Conservation (phyloP, 2,113 vertebrate species). For the Ophiodon elongatus region DNA sequence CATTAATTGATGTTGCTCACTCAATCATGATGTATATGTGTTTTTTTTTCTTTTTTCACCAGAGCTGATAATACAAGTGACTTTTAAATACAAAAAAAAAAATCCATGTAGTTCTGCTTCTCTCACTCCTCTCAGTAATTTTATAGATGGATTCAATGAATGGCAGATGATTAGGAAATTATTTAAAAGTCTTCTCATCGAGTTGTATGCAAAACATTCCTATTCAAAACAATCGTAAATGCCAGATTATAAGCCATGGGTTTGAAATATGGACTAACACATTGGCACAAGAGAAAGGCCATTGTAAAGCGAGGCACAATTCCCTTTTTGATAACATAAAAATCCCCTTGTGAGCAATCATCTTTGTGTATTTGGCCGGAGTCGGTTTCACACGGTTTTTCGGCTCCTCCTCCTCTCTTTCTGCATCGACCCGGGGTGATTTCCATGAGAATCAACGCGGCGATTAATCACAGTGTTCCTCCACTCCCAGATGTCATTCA, state of each 20-base stretch:
- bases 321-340: conserved; percentile 72
- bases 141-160: not conserved
- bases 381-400: conserved; percentile 78
- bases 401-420: conserved; percentile 71
- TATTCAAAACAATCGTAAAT: conserved; percentile 22
- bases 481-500: conserved; percentile 83
- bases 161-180: conserved; percentile 26
- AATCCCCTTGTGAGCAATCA: conserved; percentile 76
- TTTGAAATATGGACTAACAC: conserved; percentile 57
- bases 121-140: not conserved
- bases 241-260: conserved; percentile 59
- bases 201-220: conserved; percentile 14
- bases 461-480: conserved; percentile 82
- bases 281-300: conserved; percentile 42
- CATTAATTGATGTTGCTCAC: conserved; percentile 56
- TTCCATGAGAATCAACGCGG: conserved; percentile 84
- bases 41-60: not conserved
- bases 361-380: conserved; percentile 72
- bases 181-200: conserved; percentile 40
- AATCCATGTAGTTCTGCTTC: not conserved
- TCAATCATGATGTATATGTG: conserved; percentile 42
- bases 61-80: not conserved
- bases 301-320: conserved; percentile 63
- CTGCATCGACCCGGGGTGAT: conserved; percentile 69
- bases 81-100: conserved; percentile 11